Evolutionary conservation across 1,140 invertebrate genomes (phyloP).

Genomic region (Ruditapes philippinarum): DNA sequence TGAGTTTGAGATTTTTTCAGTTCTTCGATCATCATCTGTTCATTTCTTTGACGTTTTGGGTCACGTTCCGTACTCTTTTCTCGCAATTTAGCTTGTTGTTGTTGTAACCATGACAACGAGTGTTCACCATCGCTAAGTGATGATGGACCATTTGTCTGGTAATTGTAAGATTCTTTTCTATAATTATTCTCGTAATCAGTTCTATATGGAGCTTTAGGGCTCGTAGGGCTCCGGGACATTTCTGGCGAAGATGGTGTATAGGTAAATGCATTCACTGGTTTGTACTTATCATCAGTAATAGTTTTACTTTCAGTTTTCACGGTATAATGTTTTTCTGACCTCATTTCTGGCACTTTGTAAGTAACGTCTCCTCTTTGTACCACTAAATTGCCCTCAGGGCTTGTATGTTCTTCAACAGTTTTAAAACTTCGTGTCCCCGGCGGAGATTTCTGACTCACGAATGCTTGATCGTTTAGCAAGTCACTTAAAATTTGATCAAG

Average conservation of each 20-base stretch:
- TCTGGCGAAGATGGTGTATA: constrained; percentile 76
- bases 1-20: constrained; percentile 80
- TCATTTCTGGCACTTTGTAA: constrained; percentile 79
- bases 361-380: constrained; percentile 81
- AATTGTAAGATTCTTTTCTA: constrained; percentile 67
- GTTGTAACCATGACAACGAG: constrained; percentile 84
- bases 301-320: constrained; percentile 72
- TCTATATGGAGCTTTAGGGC: constrained; percentile 78
- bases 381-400: constrained; percentile 74
- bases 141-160: constrained; percentile 70
- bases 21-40: constrained; percentile 85
- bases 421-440: constrained; percentile 77
- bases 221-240: constrained; percentile 65
- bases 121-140: constrained; percentile 72
- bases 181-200: constrained; percentile 82
- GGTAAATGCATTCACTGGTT: constrained; percentile 77
- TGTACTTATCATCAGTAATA: constrained; percentile 54
- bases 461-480: constrained; percentile 83
- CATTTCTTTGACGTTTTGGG: constrained; percentile 76
- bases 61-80: constrained; percentile 75
- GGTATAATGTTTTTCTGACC: constrained; percentile 79
- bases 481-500: constrained; percentile 85
- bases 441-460: constrained; percentile 71
- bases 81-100: constrained; percentile 86
- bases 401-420: constrained; percentile 72